Evolutionary conservation across 2,888 invertebrate species (phyloP).

Genomic region (Tyria jacobaeae): DNA sequence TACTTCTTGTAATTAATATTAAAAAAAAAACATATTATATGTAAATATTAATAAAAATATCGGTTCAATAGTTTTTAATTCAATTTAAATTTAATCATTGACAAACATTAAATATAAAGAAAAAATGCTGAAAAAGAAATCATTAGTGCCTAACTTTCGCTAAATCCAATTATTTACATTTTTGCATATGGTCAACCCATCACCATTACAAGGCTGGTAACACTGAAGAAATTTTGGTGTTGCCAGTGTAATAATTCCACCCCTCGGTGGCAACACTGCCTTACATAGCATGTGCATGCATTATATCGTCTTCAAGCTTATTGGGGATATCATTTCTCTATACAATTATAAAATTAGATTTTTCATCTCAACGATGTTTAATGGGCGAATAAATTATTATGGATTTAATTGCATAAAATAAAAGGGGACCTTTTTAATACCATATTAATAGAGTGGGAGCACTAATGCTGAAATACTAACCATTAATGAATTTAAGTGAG

Average conservation of each 20-base stretch:
- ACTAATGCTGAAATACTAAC: not conserved
- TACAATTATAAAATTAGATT: constrained; percentile 51
- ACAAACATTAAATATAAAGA: constrained; percentile 12
- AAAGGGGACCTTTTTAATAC: constrained; percentile 6
- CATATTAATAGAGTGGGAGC: not conserved
- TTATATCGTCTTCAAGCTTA: constrained; percentile 36
- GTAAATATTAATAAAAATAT: not conserved
- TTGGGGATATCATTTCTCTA: constrained; percentile 45
- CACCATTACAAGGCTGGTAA: constrained; percentile 52
- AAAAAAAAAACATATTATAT: not conserved
- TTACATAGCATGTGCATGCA: constrained; percentile 51
- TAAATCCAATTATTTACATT: constrained; percentile 38
- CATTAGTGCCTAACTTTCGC: constrained; percentile 46
- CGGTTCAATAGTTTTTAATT: constrained; percentile 14
- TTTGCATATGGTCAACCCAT: constrained; percentile 45
- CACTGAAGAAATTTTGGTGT: constrained; percentile 26
- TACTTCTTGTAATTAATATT: not conserved
- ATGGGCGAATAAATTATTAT: not conserved
- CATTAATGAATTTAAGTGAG: not conserved
- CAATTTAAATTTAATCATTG: not conserved
- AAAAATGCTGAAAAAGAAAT: constrained; percentile 52
- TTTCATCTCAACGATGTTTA: constrained; percentile 22
- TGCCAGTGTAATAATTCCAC: constrained; percentile 28
- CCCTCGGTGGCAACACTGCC: constrained; percentile 50
- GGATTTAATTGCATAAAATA: not conserved